phyloP scores from a whole-genome alignment of 2,113 vertebrate genomes.

The Scalopus aquaticus region DNA sequence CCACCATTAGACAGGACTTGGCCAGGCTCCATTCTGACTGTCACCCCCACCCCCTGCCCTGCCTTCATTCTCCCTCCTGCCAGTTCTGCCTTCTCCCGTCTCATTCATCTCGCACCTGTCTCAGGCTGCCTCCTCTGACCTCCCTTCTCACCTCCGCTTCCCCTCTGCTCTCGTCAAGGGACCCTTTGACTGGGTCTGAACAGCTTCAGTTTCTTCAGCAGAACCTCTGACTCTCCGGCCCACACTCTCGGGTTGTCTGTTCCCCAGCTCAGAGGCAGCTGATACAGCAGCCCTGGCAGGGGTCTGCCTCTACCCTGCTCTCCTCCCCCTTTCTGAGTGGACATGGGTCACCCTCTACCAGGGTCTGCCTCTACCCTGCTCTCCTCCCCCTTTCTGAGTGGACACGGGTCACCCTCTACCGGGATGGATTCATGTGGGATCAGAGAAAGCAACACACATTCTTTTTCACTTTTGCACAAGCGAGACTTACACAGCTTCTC shows the following conservation, averaged over 20 bases:
- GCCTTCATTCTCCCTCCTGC: no score
- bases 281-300: background rate
- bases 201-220: conserved; percentile 41
- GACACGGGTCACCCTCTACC: no score
- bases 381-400: no score
- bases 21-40: background rate
- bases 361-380: background rate
- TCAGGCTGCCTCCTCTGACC: background rate
- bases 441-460: no score
- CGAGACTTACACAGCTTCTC: no score
- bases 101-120: background rate
- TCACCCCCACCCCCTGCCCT: no score
- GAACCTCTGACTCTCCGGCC: background rate
- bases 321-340: no score
- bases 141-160: background rate
- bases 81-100: background rate
- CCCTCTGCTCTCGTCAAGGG: background rate
- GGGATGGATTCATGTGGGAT: background rate
- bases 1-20: fast-evolving
- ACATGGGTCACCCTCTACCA: no score
- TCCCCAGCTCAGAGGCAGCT: background rate
- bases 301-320: background rate
- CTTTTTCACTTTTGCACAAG: no score
- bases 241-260: background rate
- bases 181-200: background rate